These are phyloP conservation scores for Coregonus suidteri DNA, from an alignment of 2,797 vertebrate genomes.

Conservation along the genomic window DNA sequence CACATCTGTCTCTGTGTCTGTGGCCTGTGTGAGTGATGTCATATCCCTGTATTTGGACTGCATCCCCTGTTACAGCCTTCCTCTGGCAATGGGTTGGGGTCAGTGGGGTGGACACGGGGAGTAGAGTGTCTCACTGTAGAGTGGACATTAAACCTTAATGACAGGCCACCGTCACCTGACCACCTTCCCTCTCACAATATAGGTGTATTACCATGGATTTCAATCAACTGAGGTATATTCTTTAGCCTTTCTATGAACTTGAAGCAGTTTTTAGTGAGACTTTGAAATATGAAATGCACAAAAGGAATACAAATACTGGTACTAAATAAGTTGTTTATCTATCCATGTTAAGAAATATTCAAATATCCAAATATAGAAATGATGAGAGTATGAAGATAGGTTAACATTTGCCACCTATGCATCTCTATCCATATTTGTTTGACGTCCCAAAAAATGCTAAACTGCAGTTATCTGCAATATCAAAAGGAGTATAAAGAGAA, in stretches of 20 bases:
- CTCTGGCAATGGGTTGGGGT: not conserved
- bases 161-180: constrained; percentile 61
- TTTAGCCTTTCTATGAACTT: not conserved
- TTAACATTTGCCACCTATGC: not conserved
- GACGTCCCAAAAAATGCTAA: not conserved
- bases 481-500: not conserved
- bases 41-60: constrained; percentile 27
- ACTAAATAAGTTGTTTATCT: not conserved
- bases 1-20: constrained; percentile 48
- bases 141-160: constrained; percentile 77
- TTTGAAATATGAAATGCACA: not conserved
- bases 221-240: not conserved
- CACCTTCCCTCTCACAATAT: constrained; percentile 52
- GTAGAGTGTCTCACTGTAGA: constrained; percentile 66
- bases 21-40: not conserved
- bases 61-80: constrained; percentile 14
- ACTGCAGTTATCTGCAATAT: not conserved
- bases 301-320: not conserved
- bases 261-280: not conserved
- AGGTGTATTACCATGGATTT: constrained; percentile 22
- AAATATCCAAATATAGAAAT: not conserved
- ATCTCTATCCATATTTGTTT: not conserved
- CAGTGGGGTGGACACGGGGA: constrained; percentile 41
- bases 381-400: not conserved
- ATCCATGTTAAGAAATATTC: not conserved